A percentile compares a stretch with the other conserved stretches of the same genome.
Evolutionary conservation across 2,797 vertebrate genomes (phyloP).

Genomic region (Semotilus atromaculatus): DNA sequence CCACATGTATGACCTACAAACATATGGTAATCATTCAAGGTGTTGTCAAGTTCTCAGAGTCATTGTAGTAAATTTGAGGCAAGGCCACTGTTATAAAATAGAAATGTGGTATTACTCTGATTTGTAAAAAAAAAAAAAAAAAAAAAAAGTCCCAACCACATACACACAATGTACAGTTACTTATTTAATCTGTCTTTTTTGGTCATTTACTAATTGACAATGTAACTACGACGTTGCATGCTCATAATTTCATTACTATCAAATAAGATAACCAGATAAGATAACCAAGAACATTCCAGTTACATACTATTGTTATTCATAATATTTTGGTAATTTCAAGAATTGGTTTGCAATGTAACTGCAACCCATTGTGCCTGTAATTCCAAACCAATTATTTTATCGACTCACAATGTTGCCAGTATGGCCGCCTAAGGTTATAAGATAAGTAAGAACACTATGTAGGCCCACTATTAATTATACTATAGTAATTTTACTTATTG

Average conservation of each 20-base stretch:
- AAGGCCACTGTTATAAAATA: not conserved
- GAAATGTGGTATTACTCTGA: not conserved
- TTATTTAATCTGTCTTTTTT: not conserved
- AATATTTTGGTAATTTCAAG: not conserved
- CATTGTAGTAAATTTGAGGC: not conserved
- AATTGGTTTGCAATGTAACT: not conserved
- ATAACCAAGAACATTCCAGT: not conserved
- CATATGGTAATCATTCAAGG: slow-evolving; percentile 34
- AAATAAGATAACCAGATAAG: not conserved
- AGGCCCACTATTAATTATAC: not conserved
- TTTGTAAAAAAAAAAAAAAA: not conserved
- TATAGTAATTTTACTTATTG: not conserved
- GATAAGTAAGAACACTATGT: not conserved
- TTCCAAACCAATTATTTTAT: not conserved
- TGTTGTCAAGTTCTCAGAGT: slow-evolving; percentile 7
- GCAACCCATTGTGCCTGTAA: not conserved
- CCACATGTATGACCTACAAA: slow-evolving; percentile 24
- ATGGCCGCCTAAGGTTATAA: not conserved
- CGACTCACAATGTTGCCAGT: not conserved
- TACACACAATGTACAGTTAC: not conserved
- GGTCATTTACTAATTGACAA: not conserved
- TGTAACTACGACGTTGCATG: not conserved
- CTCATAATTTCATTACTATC: not conserved
- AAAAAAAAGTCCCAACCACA: not conserved
- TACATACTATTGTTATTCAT: not conserved